Percentiles rank a stretch among this genome's conserved stretches.
Conservation (phyloP, 1,140 invertebrate species). For the Halesus radiatus region DNA sequence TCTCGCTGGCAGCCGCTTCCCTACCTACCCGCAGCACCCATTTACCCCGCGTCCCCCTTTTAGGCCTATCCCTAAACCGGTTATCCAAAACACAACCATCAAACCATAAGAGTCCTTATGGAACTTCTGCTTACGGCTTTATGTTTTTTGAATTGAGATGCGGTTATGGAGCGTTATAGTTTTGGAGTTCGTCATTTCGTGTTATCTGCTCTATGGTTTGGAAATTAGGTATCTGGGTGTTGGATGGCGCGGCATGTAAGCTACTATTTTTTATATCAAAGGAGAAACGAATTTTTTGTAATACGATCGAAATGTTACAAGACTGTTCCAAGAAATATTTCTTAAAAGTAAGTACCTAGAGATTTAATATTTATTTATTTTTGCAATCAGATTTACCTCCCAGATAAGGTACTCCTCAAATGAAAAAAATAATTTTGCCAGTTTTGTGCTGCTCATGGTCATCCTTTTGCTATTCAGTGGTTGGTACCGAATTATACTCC, state of each 20-base stretch:
- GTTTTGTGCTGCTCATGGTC: no score
- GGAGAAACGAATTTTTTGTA: slow-evolving; percentile 21
- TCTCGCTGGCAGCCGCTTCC: slow-evolving; percentile 61
- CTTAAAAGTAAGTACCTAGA: no score
- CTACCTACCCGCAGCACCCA: slow-evolving; percentile 55
- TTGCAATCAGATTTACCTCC: no score
- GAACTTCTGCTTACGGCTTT: background rate
- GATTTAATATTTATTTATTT: no score
- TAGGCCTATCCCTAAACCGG: slow-evolving; percentile 36
- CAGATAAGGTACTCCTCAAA: no score
- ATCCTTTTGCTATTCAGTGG: no score
- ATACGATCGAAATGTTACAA: background rate
- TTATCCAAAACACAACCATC: background rate
- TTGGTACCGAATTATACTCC: no score
- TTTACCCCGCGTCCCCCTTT: slow-evolving; percentile 34
- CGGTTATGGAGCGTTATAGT: background rate
- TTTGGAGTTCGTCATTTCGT: slow-evolving; percentile 20
- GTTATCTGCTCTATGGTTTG: slow-evolving; percentile 58
- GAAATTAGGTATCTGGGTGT: slow-evolving; percentile 57
- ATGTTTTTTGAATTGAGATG: background rate
- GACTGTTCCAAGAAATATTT: no score
- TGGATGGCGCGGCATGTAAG: slow-evolving; percentile 44
- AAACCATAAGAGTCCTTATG: slow-evolving; percentile 31
- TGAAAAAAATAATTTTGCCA: no score
- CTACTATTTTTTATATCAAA: slow-evolving; percentile 42